These are phyloP conservation scores for Crotalus helleri DNA, from an alignment of 2,113 vertebrate genomes.

Conservation along the genomic window DNA sequence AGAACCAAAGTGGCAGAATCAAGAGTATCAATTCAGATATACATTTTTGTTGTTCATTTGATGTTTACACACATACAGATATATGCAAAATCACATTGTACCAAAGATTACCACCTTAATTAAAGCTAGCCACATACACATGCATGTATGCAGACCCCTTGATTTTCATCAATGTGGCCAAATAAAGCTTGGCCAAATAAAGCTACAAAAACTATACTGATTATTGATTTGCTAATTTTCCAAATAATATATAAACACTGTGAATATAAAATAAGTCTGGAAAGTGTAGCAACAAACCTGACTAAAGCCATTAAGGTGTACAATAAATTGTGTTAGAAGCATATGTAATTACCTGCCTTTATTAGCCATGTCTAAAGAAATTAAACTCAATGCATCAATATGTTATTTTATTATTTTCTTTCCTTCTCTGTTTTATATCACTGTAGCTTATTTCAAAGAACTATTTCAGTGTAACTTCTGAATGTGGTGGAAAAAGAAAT, in stretches of 20 bases:
- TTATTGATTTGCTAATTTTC: not conserved
- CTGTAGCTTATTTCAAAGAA: slow-evolving; percentile 9
- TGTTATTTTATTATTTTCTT: slow-evolving; percentile 16
- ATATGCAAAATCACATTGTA: slow-evolving; percentile 47
- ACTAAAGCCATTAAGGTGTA: slow-evolving; percentile 45
- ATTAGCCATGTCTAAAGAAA: slow-evolving; percentile 35
- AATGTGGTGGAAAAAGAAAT: slow-evolving; percentile 25
- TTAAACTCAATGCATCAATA: slow-evolving; percentile 28
- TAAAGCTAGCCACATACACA: slow-evolving; percentile 18
- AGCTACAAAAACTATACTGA: too few species aligned
- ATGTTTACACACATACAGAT: not conserved
- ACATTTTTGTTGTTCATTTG: slow-evolving; percentile 23
- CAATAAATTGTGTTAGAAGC: slow-evolving; percentile 33
- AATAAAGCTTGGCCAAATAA: too few species aligned
- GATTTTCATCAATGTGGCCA: too few species aligned
- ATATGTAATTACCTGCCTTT: slow-evolving; percentile 41
- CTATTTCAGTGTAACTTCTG: slow-evolving; percentile 10
- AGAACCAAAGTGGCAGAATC: not conserved
- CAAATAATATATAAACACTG: slow-evolving; percentile 40
- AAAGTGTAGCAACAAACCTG: slow-evolving; percentile 30
- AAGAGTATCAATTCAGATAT: not conserved
- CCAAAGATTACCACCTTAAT: slow-evolving; percentile 28
- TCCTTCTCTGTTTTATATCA: not conserved
- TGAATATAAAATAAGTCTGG: slow-evolving; percentile 51
- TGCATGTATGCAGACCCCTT: too few species aligned